Conservation (phyloP, 1,140 invertebrate species). For the Drosophila orena region DNA sequence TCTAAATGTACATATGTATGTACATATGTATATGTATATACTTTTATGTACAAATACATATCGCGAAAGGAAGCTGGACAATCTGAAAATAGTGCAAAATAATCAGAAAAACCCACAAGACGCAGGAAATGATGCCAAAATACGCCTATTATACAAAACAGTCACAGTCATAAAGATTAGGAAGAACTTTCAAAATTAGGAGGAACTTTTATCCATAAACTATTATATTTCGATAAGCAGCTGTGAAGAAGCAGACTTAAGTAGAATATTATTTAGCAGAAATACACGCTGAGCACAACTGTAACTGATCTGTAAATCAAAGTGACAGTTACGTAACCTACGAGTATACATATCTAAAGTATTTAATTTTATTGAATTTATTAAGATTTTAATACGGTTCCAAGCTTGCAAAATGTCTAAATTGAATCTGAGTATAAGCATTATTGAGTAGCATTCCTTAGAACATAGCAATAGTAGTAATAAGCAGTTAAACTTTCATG, state of each 20-base stretch:
- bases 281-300: too few relatives aligned
- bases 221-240: background rate
- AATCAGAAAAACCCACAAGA: background rate
- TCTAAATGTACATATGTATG: background rate
- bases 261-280: too few relatives aligned
- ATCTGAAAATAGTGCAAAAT: background rate
- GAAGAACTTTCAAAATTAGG: too few relatives aligned
- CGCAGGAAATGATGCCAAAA: background rate
- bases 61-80: slow-evolving; percentile 4
- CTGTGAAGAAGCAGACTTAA: too few relatives aligned
- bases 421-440: background rate
- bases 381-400: background rate
- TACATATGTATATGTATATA: background rate
- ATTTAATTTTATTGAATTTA: background rate
- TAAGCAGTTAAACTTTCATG: background rate
- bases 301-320: too few relatives aligned
- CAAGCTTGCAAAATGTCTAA: background rate
- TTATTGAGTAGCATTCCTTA: background rate
- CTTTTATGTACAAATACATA: background rate
- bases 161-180: too few relatives aligned
- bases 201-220: background rate
- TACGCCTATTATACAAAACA: too few relatives aligned
- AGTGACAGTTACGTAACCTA: too few relatives aligned
- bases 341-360: too few relatives aligned
- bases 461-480: background rate